Evolutionary conservation across 2,888 invertebrate species (phyloP).

Genomic region (Caenorhabditis sp.): DNA sequence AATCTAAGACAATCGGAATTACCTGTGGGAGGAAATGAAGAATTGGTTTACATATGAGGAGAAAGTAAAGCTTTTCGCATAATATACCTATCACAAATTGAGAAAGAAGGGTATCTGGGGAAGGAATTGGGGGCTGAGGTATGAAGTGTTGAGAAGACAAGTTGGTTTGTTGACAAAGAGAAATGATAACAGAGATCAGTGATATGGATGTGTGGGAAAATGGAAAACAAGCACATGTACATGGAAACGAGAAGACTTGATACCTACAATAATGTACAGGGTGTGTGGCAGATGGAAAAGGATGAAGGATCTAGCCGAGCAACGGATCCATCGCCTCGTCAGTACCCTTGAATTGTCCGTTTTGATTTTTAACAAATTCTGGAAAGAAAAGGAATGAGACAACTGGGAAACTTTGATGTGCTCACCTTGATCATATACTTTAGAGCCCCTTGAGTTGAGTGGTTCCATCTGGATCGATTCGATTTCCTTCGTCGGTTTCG

Average conservation of each 20-base stretch:
- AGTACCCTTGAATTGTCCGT: not conserved
- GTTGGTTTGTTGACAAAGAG: constrained; percentile 13
- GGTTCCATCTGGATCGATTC: not conserved
- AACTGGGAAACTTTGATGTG: not conserved
- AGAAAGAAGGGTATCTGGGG: constrained; percentile 5
- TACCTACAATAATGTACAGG: constrained; percentile 14
- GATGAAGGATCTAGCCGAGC: not conserved
- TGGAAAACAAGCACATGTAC: constrained; percentile 2
- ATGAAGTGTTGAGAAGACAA: not conserved
- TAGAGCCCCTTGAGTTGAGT: not conserved
- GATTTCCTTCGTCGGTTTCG: not conserved
- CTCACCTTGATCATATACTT: constrained; percentile 16
- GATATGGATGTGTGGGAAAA: constrained; percentile 35
- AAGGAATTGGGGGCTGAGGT: constrained; percentile 12
- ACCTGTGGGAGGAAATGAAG: not conserved
- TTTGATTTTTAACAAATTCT: constrained; percentile 7
- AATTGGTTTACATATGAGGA: not conserved
- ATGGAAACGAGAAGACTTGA: not conserved
- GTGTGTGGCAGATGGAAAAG: no score
- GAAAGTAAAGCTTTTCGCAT: constrained; percentile 25
- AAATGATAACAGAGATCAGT: constrained; percentile 43
- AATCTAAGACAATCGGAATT: not conserved
- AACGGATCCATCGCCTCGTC: constrained; percentile 21
- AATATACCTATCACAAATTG: constrained; percentile 37
- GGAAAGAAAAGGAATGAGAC: not conserved